phyloP scores from a whole-genome alignment of 1,140 invertebrate genomes.

The Bombus breviceps region DNA sequence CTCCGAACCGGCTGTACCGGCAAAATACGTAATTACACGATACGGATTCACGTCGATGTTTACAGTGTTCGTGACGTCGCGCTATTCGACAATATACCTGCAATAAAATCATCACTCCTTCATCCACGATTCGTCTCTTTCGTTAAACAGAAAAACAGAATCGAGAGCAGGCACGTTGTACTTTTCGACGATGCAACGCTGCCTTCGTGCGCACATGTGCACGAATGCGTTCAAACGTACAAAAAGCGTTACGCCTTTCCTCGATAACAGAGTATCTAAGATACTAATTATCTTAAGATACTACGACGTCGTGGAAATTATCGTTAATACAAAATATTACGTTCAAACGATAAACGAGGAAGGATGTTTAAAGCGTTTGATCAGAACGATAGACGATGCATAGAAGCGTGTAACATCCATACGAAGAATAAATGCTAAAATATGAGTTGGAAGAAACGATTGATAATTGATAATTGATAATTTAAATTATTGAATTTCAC shows the following conservation, averaged over 20 bases:
- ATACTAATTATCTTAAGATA: neutral
- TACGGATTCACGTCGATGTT: constrained; percentile 4
- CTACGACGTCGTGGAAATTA: neutral
- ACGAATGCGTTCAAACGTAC: neutral
- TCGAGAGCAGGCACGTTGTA: neutral
- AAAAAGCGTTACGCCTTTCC: too few relatives aligned
- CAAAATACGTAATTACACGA: constrained; percentile 38
- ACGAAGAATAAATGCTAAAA: neutral
- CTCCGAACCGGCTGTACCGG: constrained; percentile 25
- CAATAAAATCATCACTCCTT: too few relatives aligned
- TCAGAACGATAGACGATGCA: neutral
- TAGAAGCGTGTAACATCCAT: neutral
- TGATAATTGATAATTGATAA: too few relatives aligned
- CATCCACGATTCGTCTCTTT: neutral
- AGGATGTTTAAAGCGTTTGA: neutral
- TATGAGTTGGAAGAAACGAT: neutral
- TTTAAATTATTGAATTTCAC: neutral
- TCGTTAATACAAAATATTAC: neutral
- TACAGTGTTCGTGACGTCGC: neutral
- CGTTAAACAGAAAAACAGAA: neutral
- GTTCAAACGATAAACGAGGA: too few relatives aligned
- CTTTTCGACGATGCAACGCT: neutral
- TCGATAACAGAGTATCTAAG: neutral
- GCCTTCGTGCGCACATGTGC: neutral
- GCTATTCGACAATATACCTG: neutral